Percentiles rank a stretch among this genome's conserved stretches.
phyloP scores from a whole-genome alignment of 2,113 vertebrate genomes.

The Pycnonotus jocosus region DNA sequence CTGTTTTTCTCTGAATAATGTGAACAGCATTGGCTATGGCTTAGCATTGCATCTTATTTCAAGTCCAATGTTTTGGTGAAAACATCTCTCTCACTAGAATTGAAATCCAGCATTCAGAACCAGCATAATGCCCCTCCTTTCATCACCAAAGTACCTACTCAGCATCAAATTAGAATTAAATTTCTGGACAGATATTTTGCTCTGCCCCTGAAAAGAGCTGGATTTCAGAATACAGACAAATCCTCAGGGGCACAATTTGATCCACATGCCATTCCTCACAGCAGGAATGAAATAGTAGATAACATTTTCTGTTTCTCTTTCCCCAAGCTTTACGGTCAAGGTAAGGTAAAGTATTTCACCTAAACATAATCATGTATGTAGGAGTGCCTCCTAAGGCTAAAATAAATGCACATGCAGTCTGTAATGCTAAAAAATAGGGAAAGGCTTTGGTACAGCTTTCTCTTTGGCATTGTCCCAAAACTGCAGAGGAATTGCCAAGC shows the following conservation, averaged over 20 bases:
- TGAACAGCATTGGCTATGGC: neutral
- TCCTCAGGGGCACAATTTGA: neutral
- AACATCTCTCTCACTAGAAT: neutral
- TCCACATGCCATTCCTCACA: neutral
- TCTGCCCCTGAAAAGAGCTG: neutral
- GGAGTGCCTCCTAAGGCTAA: constrained; percentile 78
- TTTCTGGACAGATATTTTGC: neutral
- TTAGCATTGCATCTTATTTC: neutral
- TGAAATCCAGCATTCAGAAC: neutral
- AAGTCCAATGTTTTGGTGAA: neutral
- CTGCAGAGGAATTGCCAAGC: constrained; percentile 74
- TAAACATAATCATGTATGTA: constrained; percentile 82
- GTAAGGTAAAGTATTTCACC: constrained; percentile 67
- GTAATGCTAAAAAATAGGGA: constrained; percentile 80
- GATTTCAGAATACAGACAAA: neutral
- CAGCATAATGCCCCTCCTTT: neutral
- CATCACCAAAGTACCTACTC: neutral
- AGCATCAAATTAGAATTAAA: neutral
- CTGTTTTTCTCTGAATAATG: neutral
- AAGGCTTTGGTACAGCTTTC: constrained; percentile 77
- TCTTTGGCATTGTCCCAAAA: constrained; percentile 79
- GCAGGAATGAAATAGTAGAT: neutral
- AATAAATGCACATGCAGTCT: constrained; percentile 76
- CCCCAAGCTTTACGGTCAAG: neutral
- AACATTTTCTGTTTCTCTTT: neutral